Conservation (phyloP, 64 coral and sea anemone genomes). For the Trachythela sp. region DNA sequence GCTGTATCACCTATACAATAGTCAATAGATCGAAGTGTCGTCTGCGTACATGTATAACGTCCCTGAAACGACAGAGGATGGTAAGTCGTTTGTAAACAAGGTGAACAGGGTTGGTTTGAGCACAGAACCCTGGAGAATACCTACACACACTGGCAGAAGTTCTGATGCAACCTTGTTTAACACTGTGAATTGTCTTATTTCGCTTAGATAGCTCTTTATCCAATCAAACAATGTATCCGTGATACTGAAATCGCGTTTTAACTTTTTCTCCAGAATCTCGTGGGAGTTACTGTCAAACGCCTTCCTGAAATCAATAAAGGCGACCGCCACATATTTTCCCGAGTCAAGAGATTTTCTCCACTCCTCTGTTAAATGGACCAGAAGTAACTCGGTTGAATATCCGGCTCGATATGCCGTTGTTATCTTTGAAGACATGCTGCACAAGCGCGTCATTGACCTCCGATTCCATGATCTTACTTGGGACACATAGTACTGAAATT, state of each 20-base stretch:
- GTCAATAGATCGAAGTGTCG: neutral
- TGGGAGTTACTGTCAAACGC: slow-evolving; percentile 32
- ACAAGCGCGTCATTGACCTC: neutral
- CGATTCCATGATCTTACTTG: neutral
- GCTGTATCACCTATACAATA: neutral
- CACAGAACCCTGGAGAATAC: slow-evolving; percentile 41
- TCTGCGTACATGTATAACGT: slow-evolving; percentile 30
- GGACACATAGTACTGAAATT: neutral
- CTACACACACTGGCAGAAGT: neutral
- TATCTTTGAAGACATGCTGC: neutral
- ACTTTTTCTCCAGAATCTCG: neutral
- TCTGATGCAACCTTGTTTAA: neutral
- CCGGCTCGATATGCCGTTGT: neutral
- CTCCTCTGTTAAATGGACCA: slow-evolving; percentile 37
- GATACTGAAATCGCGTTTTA: slow-evolving; percentile 15
- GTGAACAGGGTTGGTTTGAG: slow-evolving; percentile 36
- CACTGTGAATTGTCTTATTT: neutral
- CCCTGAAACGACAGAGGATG: neutral
- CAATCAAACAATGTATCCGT: neutral
- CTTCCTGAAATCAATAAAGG: slow-evolving; percentile 34
- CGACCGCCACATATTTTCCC: neutral
- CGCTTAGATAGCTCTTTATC: slow-evolving; percentile 22
- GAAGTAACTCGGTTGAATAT: slow-evolving; percentile 10
- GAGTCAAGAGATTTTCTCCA: slow-evolving; percentile 38
- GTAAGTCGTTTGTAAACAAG: slow-evolving; percentile 46